A percentile compares a stretch with the other conserved stretches of the same genome.
Conservation (phyloP, 2,888 invertebrate species). For the Nycteola revayana region DNA sequence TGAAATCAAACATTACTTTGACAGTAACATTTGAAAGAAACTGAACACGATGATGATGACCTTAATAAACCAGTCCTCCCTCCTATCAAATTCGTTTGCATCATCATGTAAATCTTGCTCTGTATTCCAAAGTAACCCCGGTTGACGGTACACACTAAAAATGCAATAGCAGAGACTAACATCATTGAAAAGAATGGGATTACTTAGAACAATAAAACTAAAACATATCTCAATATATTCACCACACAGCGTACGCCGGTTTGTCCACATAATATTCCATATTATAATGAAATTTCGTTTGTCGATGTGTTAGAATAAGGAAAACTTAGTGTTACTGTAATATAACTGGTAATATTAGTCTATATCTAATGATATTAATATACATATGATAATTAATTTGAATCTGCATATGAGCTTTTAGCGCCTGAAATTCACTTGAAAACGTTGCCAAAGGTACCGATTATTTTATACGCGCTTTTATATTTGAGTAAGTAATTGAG, state of each 20-base stretch:
- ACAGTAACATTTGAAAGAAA: too few species aligned
- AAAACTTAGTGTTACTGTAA: conserved; percentile 34
- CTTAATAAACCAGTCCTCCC: too few species aligned
- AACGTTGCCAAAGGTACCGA: conserved; percentile 47
- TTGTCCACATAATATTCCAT: conserved; percentile 44
- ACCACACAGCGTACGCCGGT: conserved; percentile 25
- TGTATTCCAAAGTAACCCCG: too few species aligned
- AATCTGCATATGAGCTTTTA: conserved; percentile 32
- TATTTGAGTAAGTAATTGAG: neutral
- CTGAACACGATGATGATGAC: too few species aligned
- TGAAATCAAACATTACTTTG: too few species aligned
- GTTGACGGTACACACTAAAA: too few species aligned
- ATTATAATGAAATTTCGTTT: conserved; percentile 41
- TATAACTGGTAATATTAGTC: conserved; percentile 32
- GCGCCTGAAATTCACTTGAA: conserved; percentile 34
- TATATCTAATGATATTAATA: conserved; percentile 4
- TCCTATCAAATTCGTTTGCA: too few species aligned
- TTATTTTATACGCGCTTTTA: conserved; percentile 26
- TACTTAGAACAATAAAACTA: too few species aligned
- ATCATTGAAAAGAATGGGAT: too few species aligned
- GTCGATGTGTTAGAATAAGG: conserved; percentile 55
- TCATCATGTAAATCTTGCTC: too few species aligned
- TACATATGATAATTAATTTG: conserved; percentile 13
- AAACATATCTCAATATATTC: too few species aligned
- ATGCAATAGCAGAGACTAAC: too few species aligned